These are phyloP conservation scores for Cryptocheilus praepositus DNA, from an alignment of 2,888 invertebrate genomes.

Conservation along the genomic window DNA sequence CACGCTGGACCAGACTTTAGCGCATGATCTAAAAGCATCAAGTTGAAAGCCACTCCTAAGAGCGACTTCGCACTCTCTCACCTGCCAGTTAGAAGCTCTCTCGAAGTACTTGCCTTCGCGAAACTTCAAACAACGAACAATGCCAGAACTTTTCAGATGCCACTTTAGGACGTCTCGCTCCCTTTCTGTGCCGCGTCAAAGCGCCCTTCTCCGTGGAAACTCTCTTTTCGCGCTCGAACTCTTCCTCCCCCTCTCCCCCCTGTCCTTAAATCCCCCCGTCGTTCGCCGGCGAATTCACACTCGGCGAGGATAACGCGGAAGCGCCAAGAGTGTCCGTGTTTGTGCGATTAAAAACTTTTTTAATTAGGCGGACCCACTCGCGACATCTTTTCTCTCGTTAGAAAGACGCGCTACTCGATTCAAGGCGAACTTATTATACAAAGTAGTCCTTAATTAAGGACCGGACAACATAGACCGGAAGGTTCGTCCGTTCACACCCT, in stretches of 20 bases:
- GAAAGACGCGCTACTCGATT: slow-evolving; percentile 47
- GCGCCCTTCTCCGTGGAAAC: background rate
- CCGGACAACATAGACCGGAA: slow-evolving; percentile 24
- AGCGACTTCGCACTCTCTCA: too few species aligned
- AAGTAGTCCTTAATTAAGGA: slow-evolving; percentile 53
- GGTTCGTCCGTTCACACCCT: slow-evolving; percentile 27
- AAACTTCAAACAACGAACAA: background rate
- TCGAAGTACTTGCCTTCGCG: too few species aligned
- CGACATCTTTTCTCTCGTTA: slow-evolving; percentile 44
- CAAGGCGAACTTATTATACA: slow-evolving; percentile 33
- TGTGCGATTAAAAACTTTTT: slow-evolving; percentile 51
- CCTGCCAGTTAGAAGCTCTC: too few species aligned
- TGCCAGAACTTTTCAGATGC: slow-evolving; percentile 16
- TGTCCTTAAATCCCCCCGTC: slow-evolving; percentile 2
- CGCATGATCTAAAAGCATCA: too few species aligned
- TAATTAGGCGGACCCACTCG: slow-evolving; percentile 51
- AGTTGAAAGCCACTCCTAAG: too few species aligned
- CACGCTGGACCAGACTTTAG: too few species aligned
- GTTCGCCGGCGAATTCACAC: slow-evolving; percentile 5
- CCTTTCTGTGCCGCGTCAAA: slow-evolving; percentile 6
- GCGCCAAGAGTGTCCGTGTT: slow-evolving; percentile 18
- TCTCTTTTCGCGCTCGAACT: background rate
- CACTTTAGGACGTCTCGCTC: slow-evolving; percentile 1
- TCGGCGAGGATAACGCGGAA: slow-evolving; percentile 20
- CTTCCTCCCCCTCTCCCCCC: too few species aligned